A percentile compares a stretch with the other conserved stretches of the same genome.
phyloP scores from a whole-genome alignment of 2,888 invertebrate species.

The Heterodera filipjevi region DNA sequence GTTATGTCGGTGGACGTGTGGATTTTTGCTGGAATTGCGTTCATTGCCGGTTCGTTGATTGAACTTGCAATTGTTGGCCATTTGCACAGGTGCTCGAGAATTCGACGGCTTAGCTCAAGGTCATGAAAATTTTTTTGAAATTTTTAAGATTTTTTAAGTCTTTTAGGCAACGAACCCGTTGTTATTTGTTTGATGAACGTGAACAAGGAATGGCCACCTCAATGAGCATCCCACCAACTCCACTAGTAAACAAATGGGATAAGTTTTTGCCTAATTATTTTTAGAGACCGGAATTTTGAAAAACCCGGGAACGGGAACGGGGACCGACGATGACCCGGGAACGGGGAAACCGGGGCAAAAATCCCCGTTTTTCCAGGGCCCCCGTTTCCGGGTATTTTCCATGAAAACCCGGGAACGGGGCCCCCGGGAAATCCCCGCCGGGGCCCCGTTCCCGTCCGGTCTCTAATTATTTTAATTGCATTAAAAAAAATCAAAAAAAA shows the following conservation, averaged over 20 bases:
- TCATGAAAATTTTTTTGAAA: not conserved
- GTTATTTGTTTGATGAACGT: constrained; percentile 17
- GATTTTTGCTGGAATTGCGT: constrained; percentile 44
- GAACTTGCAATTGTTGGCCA: constrained; percentile 49
- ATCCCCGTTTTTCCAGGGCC: no score
- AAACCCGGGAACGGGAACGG: no score
- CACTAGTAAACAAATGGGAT: not conserved
- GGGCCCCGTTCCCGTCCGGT: no score
- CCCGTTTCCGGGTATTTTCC: no score
- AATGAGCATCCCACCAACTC: not conserved
- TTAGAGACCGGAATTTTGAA: no score
- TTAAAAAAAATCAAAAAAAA: no score
- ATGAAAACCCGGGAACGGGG: no score
- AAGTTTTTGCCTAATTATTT: not conserved
- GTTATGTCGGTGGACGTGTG: constrained; percentile 47
- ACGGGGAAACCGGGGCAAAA: no score
- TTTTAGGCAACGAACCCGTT: not conserved
- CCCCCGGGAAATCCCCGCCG: no score
- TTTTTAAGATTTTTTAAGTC: not conserved
- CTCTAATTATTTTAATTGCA: no score
- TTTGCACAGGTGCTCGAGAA: constrained; percentile 38
- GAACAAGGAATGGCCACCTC: constrained; percentile 23
- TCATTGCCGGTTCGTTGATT: constrained; percentile 41
- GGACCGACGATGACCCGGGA: no score
- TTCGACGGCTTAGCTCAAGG: constrained; percentile 10